phyloP scores from a whole-genome alignment of 2,888 invertebrate genomes.

The Melinaea menophilus region DNA sequence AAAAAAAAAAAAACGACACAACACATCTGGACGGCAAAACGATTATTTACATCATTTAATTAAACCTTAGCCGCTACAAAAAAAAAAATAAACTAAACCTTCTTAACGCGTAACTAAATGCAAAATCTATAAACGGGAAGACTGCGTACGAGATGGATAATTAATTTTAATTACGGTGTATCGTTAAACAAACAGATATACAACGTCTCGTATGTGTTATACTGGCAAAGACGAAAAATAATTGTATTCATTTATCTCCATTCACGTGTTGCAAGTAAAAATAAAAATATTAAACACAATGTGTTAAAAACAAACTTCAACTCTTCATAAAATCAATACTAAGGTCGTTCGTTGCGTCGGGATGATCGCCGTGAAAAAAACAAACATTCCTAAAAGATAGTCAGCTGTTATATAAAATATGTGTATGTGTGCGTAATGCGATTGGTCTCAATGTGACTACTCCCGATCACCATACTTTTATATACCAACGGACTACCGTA shows the following conservation, averaged over 20 bases:
- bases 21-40: constrained; percentile 65
- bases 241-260: no score
- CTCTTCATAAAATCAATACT: no score
- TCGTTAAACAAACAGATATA: background rate
- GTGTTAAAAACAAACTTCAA: no score
- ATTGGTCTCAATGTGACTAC: background rate
- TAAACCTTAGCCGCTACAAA: constrained; percentile 32
- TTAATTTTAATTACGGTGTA: constrained; percentile 37
- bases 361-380: background rate
- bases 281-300: no score
- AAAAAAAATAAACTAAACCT: constrained; percentile 49
- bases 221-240: no score
- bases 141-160: constrained; percentile 56
- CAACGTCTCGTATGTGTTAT: constrained; percentile 7
- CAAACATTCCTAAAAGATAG: constrained; percentile 1
- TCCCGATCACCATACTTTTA: constrained; percentile 12
- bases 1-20: constrained; percentile 18
- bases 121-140: constrained; percentile 71
- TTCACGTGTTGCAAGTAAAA: no score
- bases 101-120: constrained; percentile 69
- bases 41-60: constrained; percentile 30
- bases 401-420: constrained; percentile 12
- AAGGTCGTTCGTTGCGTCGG: background rate
- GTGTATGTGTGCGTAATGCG: background rate
- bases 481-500: constrained; percentile 18